A percentile compares a stretch with the other conserved stretches of the same genome.
Conservation (phyloP, 2,797 vertebrate genomes). For the Trematomus bernacchii region DNA sequence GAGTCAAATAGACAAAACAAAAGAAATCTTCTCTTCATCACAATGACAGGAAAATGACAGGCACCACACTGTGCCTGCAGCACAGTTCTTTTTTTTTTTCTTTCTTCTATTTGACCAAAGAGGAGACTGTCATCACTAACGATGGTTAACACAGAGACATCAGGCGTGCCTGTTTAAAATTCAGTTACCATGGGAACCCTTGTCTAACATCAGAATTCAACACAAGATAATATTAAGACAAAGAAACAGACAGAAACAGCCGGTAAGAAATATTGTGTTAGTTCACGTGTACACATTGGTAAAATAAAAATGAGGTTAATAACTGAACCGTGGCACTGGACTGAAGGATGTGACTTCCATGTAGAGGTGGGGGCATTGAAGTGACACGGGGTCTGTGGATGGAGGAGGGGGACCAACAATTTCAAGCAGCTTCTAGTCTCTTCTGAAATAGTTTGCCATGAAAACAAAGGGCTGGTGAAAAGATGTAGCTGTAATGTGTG, state of each 20-base stretch:
- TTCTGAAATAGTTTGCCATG: constrained; percentile 7
- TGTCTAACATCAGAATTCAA: constrained; percentile 66
- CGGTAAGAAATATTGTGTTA: constrained; percentile 47
- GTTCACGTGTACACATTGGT: constrained; percentile 33
- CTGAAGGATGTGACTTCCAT: constrained; percentile 60
- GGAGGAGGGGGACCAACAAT: constrained; percentile 25
- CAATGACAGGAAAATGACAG: constrained; percentile 63
- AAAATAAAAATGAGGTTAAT: constrained; percentile 48
- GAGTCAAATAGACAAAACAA: constrained; percentile 38
- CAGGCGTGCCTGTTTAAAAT: constrained; percentile 74
- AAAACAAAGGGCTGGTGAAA: constrained; percentile 18
- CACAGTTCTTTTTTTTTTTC: constrained; percentile 8
- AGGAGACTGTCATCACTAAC: constrained; percentile 44
- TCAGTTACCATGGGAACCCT: constrained; percentile 81
- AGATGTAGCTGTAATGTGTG: constrained; percentile 11
- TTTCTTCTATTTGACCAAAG: constrained; percentile 33
- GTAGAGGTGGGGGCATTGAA: constrained; percentile 28
- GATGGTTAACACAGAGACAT: constrained; percentile 68
- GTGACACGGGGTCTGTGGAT: constrained; percentile 36
- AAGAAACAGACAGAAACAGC: constrained; percentile 18
- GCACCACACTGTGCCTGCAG: constrained; percentile 40
- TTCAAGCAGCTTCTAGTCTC: constrained; percentile 21
- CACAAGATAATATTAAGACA: constrained; percentile 61
- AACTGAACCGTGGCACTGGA: constrained; percentile 35
- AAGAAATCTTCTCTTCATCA: constrained; percentile 29